These are phyloP conservation scores for Glyphotaelius pellucidus DNA, from an alignment of 2,888 invertebrate genomes.

Conservation along the genomic window DNA sequence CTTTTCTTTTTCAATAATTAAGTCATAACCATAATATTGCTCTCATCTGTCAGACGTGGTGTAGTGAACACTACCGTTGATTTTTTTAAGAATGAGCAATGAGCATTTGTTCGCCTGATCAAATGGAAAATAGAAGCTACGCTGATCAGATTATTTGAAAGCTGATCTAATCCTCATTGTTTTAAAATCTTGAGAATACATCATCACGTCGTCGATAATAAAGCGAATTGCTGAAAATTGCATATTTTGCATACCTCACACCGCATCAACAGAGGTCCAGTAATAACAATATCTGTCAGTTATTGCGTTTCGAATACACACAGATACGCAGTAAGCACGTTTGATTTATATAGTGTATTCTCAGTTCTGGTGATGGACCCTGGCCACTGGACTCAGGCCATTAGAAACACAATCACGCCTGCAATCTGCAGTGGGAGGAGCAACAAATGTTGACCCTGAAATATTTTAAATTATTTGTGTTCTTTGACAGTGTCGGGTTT, in stretches of 20 bases:
- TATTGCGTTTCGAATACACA: background rate
- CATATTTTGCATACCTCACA: background rate
- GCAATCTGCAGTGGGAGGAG: background rate
- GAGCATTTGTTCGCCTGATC: too few species aligned
- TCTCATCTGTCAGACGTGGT: too few species aligned
- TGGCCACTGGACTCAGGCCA: background rate
- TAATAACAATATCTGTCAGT: background rate
- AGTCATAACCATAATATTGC: too few species aligned
- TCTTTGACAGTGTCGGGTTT: too few species aligned
- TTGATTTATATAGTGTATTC: background rate
- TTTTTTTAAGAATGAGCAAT: too few species aligned
- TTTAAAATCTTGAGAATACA: background rate
- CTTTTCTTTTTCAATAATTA: too few species aligned
- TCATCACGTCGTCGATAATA: background rate
- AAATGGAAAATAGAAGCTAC: too few species aligned
- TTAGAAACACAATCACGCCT: background rate
- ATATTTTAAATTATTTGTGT: too few species aligned
- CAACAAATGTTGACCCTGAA: too few species aligned
- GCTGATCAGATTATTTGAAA: background rate
- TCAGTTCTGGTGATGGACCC: background rate
- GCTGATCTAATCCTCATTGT: background rate
- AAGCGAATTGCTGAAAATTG: background rate
- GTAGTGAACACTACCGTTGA: too few species aligned
- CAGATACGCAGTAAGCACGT: background rate
- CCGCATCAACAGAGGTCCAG: background rate